Evolutionary conservation across 2,113 vertebrate genomes (phyloP).

Genomic region (Aptenodytes forsteri): DNA sequence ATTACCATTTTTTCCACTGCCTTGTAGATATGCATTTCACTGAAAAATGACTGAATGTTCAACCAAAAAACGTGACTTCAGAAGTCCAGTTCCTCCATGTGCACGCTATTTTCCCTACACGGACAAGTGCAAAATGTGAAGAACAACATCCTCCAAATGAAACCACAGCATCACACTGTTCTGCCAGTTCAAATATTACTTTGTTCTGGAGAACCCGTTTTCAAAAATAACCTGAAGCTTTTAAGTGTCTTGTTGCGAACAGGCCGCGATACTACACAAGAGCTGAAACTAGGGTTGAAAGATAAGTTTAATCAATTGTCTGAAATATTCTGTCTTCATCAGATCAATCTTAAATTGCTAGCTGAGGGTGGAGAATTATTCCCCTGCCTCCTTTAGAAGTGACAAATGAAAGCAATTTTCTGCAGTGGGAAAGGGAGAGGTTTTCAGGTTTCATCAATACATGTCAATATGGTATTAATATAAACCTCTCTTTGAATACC

Average conservation of each 20-base stretch:
- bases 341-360: not conserved
- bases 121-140: not conserved
- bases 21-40: not conserved
- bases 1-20: not conserved
- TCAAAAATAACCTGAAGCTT: not conserved
- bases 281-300: not conserved
- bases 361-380: not conserved
- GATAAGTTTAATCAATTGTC: not conserved
- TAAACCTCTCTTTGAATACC: not conserved
- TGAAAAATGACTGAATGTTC: not conserved
- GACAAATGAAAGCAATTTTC: slow-evolving; percentile 1
- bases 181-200: not conserved
- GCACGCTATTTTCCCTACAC: not conserved
- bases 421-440: not conserved
- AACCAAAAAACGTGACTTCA: not conserved
- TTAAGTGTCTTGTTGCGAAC: not conserved
- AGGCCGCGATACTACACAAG: not conserved
- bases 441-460: not conserved
- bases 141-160: not conserved
- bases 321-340: not conserved
- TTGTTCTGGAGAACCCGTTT: not conserved
- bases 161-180: not conserved
- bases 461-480: not conserved
- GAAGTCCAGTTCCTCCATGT: not conserved
- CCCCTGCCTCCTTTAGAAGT: not conserved